Conservation (phyloP, 1,140 invertebrate genomes). For the Drosophila serrata region DNA sequence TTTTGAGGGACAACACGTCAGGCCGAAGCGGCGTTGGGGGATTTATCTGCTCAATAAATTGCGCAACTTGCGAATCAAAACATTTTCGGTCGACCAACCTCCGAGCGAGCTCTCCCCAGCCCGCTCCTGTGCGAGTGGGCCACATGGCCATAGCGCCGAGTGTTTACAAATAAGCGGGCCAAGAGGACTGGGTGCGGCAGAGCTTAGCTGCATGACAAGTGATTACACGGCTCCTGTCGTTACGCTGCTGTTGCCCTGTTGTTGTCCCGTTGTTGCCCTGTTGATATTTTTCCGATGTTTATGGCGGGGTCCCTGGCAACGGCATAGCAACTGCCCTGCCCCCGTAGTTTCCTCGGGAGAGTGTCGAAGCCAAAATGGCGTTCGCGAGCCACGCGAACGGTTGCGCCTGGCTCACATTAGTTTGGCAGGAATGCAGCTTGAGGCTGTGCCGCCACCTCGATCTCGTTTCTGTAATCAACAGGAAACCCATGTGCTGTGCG, state of each 20-base stretch:
- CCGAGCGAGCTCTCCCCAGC: constrained; percentile 3
- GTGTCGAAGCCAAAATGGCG: constrained; percentile 16
- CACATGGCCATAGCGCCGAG: constrained; percentile 51
- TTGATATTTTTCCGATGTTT: constrained; percentile 38
- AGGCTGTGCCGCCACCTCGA: not conserved
- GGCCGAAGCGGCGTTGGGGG: constrained; percentile 16
- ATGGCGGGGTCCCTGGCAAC: constrained; percentile 38
- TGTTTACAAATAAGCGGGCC: constrained; percentile 75
- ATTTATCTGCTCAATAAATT: constrained; percentile 76
- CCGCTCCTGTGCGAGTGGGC: constrained; percentile 15
- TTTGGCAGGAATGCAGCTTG: constrained; percentile 1
- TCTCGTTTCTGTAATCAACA: not conserved
- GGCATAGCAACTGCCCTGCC: constrained; percentile 13
- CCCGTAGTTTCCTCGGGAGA: constrained; percentile 17
- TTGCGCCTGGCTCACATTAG: not conserved
- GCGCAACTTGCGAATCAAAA: constrained; percentile 70
- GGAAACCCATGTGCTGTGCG: not conserved
- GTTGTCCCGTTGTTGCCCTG: constrained; percentile 15
- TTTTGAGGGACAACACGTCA: constrained; percentile 56
- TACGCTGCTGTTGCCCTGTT: constrained; percentile 6
- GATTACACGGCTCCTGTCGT: constrained; percentile 65
- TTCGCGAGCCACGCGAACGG: constrained; percentile 6
- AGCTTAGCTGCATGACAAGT: constrained; percentile 73
- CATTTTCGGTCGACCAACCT: constrained; percentile 45
- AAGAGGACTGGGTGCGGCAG: constrained; percentile 18